Conservation (phyloP, 1,140 invertebrate genomes). For the Schlechtendalia chinensis region DNA sequence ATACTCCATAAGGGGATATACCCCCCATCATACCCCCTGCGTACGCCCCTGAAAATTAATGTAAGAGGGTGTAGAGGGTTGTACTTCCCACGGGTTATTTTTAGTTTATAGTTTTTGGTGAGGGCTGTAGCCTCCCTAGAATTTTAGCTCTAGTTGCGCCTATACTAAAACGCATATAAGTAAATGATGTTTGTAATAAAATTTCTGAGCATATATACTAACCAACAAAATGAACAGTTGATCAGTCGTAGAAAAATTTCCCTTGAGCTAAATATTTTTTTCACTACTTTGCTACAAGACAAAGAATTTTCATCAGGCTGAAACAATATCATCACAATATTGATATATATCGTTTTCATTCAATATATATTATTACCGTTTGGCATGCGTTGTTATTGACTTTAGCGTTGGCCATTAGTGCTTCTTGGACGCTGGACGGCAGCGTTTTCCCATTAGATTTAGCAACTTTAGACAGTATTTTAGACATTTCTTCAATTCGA, state of each 20-base stretch:
- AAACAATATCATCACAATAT: neutral
- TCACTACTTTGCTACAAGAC: constrained; percentile 21
- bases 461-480: constrained; percentile 61
- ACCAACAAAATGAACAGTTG: constrained; percentile 51
- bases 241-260: constrained; percentile 39
- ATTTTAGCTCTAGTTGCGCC: too few relatives aligned
- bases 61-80: too few relatives aligned
- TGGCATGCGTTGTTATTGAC: neutral
- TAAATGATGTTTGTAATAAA: too few relatives aligned
- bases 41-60: too few relatives aligned
- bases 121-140: too few relatives aligned
- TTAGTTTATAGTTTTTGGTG: too few relatives aligned
- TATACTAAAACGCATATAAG: too few relatives aligned
- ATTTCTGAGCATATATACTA: neutral
- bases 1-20: too few relatives aligned
- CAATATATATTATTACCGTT: neutral
- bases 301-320: neutral
- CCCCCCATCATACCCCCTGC: too few relatives aligned
- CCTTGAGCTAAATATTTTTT: constrained; percentile 43
- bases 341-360: neutral
- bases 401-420: neutral
- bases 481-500: constrained; percentile 59
- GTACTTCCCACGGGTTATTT: too few relatives aligned
- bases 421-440: constrained; percentile 53
- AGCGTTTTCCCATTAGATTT: constrained; percentile 60